Evolutionary conservation across 2,797 vertebrate genomes (phyloP).

Genomic region (Knipowitschia caucasica): DNA sequence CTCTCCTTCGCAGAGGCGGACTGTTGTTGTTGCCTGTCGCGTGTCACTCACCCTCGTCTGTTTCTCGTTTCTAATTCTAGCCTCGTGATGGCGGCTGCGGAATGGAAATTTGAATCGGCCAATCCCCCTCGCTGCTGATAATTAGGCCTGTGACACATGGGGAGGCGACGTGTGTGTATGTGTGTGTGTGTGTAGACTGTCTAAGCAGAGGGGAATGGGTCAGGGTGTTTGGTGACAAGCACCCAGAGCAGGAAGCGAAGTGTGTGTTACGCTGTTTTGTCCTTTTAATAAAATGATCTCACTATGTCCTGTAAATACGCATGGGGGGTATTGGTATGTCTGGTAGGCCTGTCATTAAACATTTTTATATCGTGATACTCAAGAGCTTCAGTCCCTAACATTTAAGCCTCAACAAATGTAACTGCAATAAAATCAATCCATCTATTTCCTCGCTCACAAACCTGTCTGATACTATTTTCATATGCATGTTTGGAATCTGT

Average conservation of each 20-base stretch:
- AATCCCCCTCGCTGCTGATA: constrained; percentile 55
- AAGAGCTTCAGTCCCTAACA: too few species aligned
- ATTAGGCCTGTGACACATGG: constrained; percentile 68
- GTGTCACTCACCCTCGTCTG: constrained; percentile 43
- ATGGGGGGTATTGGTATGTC: not conserved
- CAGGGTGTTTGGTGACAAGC: constrained; percentile 69
- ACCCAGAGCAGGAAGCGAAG: constrained; percentile 51
- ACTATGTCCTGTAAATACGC: not conserved
- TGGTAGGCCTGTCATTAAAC: too few species aligned
- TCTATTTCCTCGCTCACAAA: too few species aligned
- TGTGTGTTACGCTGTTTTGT: constrained; percentile 43
- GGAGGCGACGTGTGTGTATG: constrained; percentile 38
- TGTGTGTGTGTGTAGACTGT: constrained; percentile 25
- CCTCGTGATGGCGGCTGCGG: constrained; percentile 51
- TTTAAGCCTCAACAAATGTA: too few species aligned
- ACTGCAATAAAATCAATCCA: too few species aligned
- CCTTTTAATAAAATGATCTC: constrained; percentile 37
- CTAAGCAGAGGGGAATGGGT: constrained; percentile 54
- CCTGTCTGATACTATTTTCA: too few species aligned
- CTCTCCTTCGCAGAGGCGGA: constrained; percentile 1
- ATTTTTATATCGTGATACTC: too few species aligned
- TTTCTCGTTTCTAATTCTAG: constrained; percentile 65
- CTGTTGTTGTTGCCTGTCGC: constrained; percentile 32
- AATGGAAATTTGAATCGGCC: constrained; percentile 70
- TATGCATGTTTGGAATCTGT: too few species aligned